Evolutionary conservation across 2,113 vertebrate species (phyloP), one percentile per base, ranked within the genome.

Genomic region (Mesembrinibis cayennensis): DNA sequence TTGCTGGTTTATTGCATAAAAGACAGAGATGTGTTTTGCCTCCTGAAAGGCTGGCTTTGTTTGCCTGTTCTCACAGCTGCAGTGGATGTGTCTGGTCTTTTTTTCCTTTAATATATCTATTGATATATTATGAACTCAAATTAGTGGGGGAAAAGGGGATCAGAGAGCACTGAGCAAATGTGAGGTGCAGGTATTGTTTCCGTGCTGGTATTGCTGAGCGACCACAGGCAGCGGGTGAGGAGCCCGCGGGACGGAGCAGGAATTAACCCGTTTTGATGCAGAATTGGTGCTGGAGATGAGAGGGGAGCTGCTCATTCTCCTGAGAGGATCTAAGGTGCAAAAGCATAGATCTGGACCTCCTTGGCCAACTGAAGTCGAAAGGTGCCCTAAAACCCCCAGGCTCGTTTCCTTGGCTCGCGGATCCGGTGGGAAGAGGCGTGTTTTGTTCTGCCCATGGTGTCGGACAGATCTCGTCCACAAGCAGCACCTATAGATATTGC

Each of bases 11-110:
- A 13, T 50, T 76, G 61, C 32, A 12, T 6, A 5, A 36, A 87
- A 95, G 69, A 63, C 9, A 29, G 74, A 59, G 55, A 50, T 29
- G 70, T 22, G 30, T 7, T 71, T 78, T 42, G 26, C 59, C 66
- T 44, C 16, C 19, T 17, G 78, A 44, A 72, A 80, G 25, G 9
- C 79, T 71, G 87, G 21, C 87, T 96, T 90, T 92, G 88, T 94
- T 62, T 50, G 58, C 62, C 59, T 34, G 21, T 6, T 63, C 65
- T 47, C 29, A 1, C 65, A 6, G 34, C 62, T 56, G 13, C 73
- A 2, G 38, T 3, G 72, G 42, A 83, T 18, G 67, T 44, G 71
- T 49, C 81, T 34, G 81, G 70, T 74, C 69, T 87, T 86, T 82
- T 82, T 73, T 42, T 56, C 50, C 80, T 71, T 85, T 88, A 69